These are phyloP conservation scores for Bubo scandiacus DNA, from an alignment of 2,113 vertebrate species.

Conservation along the genomic window DNA sequence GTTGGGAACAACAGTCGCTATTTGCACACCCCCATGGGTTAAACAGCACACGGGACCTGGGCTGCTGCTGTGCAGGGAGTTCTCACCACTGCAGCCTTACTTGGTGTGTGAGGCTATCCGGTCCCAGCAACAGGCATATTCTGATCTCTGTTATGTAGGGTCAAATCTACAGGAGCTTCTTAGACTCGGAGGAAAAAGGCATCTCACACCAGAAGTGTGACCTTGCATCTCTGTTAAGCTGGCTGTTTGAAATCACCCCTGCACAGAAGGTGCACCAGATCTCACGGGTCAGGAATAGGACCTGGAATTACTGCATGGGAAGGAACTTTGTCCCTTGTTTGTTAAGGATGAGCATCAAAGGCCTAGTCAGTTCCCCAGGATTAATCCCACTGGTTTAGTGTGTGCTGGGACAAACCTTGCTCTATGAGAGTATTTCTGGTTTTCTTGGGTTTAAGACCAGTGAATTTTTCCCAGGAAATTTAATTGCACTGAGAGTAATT, in stretches of 20 bases:
- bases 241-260: background rate
- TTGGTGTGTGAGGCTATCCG: rapidly evolving
- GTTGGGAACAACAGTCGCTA: background rate
- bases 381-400: rapidly evolving
- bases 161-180: background rate
- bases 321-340: background rate
- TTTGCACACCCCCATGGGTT: rapidly evolving
- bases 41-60: background rate
- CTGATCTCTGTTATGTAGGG: rapidly evolving
- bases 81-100: background rate
- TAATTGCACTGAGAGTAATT: background rate
- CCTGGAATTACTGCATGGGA: background rate
- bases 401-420: background rate
- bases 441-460: background rate
- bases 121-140: background rate
- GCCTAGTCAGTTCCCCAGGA: background rate
- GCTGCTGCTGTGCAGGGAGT: background rate
- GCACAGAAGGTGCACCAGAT: background rate
- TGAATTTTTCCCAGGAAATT: background rate
- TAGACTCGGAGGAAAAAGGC: background rate
- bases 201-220: background rate
- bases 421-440: rapidly evolving
- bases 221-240: rapidly evolving
- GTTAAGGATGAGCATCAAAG: background rate
- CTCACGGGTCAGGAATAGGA: background rate